Evolutionary conservation across 2,797 vertebrate genomes (phyloP), one percentile per base, ranked within the genome.

Genomic region (Periparus ater): DNA sequence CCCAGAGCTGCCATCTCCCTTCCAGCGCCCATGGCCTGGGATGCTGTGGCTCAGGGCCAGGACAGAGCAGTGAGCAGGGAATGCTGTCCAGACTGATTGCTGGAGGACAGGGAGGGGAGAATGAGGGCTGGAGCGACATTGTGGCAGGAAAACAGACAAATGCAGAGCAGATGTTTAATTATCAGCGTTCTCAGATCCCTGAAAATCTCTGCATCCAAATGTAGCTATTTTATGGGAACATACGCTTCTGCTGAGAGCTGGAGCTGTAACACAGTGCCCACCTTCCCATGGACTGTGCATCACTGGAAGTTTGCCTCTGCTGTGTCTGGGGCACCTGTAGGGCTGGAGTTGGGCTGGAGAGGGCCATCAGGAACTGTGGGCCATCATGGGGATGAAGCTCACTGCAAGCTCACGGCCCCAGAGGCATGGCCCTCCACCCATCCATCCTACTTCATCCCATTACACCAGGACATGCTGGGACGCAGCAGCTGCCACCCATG

Each of bases 111-210:
- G 53, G 30, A 70, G 8, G 13, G 42, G 60, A 68, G 27, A 82
- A 67, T 0, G 2, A 89, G 34, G 54, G 62, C 66, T 90, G 47
- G 50, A 96, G 57, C 3, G 0, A 47, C 6, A 6, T 50, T 0
- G 0, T 3, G 9, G 63, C 25, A 36, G 67, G 60, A 78, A 95
- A 42, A 81, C 77, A 91, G 83, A 90, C 90, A 95, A 95, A 93
- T 93, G 85, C 88, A 94, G 95, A 96, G 38, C 96, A 96, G 95
- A 96, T 95, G 96, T 96, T 96, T 95, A 96, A 96, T 95, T 96
- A 95, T 91, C 88, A 45, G 58, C 88, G 1, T 93, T 95, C 85
- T 81, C 2, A 0, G 32, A 90, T 94, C 80, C 91, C 73, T 81
- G 83, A 89, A 96, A 96, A 90, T 93, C 88, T 96, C 88, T 81